These are phyloP conservation scores for Drosophila fuyamai DNA, from an alignment of 1,140 invertebrate species.

Conservation along the genomic window DNA sequence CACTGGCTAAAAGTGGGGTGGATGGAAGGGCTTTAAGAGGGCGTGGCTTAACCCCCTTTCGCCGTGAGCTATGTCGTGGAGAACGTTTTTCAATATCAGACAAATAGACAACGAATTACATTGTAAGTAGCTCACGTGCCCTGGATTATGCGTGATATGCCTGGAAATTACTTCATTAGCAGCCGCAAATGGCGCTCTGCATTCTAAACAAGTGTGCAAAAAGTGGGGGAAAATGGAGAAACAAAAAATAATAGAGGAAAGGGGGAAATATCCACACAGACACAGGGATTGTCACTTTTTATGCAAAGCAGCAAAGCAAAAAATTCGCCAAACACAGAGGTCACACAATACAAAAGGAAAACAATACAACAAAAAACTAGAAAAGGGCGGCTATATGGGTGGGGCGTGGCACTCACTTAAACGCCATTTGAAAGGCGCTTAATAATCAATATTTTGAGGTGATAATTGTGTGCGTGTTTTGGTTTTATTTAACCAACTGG, in stretches of 20 bases:
- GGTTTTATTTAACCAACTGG: conserved; percentile 31
- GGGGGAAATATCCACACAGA: conserved; percentile 4
- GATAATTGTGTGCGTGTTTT: conserved; percentile 78
- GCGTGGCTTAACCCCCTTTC: conserved; percentile 33
- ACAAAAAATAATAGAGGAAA: conserved; percentile 16
- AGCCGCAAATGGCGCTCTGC: conserved; percentile 75
- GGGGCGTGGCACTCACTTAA: conserved; percentile 33
- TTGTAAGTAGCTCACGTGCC: conserved; percentile 83
- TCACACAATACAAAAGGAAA: conserved; percentile 18
- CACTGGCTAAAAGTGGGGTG: conserved; percentile 5
- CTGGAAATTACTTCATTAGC: conserved; percentile 83
- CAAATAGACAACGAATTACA: conserved; percentile 83
- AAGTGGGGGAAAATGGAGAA: conserved; percentile 12
- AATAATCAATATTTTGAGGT: conserved; percentile 79
- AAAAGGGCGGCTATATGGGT: conserved; percentile 1
- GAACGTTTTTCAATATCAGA: conserved; percentile 79
- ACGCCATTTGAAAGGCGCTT: conserved; percentile 69
- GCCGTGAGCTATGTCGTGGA: conserved; percentile 24
- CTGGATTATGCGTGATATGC: conserved; percentile 82
- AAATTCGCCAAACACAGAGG: conserved; percentile 47
- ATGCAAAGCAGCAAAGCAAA: conserved; percentile 68
- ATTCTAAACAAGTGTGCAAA: conserved; percentile 68
- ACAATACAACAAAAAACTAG: conserved; percentile 39
- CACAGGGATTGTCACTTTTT: conserved; percentile 67
- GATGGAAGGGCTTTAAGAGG: background rate